Evolutionary conservation across 2,113 vertebrate species (phyloP).

Genomic region (Brachyhypopomus gauderio): DNA sequence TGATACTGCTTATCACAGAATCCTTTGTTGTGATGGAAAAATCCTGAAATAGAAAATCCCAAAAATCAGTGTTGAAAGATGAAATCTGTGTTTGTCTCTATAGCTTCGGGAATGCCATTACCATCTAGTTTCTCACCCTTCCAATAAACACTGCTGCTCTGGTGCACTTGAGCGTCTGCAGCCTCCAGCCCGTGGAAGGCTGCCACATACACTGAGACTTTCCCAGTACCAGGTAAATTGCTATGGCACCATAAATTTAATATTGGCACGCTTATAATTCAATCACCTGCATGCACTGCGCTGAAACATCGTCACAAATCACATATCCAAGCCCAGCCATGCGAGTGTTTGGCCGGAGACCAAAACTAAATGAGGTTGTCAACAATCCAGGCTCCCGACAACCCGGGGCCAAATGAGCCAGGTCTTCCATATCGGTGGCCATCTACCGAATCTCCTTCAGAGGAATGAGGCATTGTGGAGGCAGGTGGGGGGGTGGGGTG

Average conservation of each 20-base stretch:
- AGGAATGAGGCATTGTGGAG: slow-evolving; percentile 8
- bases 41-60: no score
- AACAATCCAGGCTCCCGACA: slow-evolving; percentile 21
- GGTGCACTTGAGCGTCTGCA: background rate
- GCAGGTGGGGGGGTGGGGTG: background rate
- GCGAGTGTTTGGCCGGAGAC: slow-evolving; percentile 43
- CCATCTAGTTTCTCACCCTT: no score
- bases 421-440: slow-evolving; percentile 11
- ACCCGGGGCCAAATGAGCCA: background rate
- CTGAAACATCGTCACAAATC: slow-evolving; percentile 50
- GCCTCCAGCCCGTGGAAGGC: background rate
- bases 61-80: no score
- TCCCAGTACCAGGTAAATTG: slow-evolving; percentile 33
- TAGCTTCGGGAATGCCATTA: no score
- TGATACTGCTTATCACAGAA: no score
- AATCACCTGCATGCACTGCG: slow-evolving; percentile 38
- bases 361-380: slow-evolving; percentile 51
- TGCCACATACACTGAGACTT: slow-evolving; percentile 33
- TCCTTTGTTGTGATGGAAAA: no score
- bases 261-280: slow-evolving; percentile 29
- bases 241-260: slow-evolving; percentile 43
- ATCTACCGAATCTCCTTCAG: background rate
- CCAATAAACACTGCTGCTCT: no score
- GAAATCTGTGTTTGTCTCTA: no score
- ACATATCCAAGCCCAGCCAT: slow-evolving; percentile 40